These are phyloP conservation scores for Clusia tigrina DNA, from an alignment of 2,888 invertebrate genomes.

Conservation along the genomic window DNA sequence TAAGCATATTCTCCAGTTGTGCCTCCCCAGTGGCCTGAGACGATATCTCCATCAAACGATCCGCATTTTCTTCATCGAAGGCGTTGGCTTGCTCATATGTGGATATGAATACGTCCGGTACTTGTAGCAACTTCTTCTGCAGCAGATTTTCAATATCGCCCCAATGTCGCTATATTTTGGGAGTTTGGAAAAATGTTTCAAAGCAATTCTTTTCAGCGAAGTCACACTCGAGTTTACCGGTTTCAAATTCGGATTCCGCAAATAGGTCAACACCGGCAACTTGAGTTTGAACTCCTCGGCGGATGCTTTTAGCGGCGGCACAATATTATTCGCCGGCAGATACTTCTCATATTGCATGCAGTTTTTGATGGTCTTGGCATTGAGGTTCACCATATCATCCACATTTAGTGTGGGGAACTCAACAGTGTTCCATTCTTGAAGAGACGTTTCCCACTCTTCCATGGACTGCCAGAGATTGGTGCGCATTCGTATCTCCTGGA, in stretches of 20 bases:
- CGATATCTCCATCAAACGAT: constrained; percentile 83
- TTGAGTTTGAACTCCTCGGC: constrained; percentile 83
- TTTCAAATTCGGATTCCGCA: constrained; percentile 82
- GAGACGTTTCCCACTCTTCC: constrained; percentile 75
- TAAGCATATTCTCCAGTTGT: constrained; percentile 79
- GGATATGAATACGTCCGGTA: constrained; percentile 72
- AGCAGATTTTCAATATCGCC: constrained; percentile 79
- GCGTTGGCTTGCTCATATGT: constrained; percentile 77
- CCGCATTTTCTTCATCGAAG: constrained; percentile 71
- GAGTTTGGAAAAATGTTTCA: neutral
- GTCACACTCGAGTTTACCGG: constrained; percentile 51
- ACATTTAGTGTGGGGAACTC: constrained; percentile 68
- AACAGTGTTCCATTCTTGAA: constrained; percentile 71
- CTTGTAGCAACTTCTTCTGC: constrained; percentile 76
- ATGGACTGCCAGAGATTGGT: constrained; percentile 82
- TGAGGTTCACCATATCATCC: constrained; percentile 75
- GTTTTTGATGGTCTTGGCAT: constrained; percentile 74
- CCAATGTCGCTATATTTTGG: constrained; percentile 87
- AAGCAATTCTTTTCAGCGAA: constrained; percentile 7
- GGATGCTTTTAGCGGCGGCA: constrained; percentile 77
- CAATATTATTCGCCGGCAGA: constrained; percentile 80
- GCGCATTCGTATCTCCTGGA: constrained; percentile 80
- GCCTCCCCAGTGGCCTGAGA: constrained; percentile 89
- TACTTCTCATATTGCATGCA: constrained; percentile 84
- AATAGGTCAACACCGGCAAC: constrained; percentile 79